phyloP scores from a whole-genome alignment of 2,888 invertebrate species.

The Tipula unca region DNA sequence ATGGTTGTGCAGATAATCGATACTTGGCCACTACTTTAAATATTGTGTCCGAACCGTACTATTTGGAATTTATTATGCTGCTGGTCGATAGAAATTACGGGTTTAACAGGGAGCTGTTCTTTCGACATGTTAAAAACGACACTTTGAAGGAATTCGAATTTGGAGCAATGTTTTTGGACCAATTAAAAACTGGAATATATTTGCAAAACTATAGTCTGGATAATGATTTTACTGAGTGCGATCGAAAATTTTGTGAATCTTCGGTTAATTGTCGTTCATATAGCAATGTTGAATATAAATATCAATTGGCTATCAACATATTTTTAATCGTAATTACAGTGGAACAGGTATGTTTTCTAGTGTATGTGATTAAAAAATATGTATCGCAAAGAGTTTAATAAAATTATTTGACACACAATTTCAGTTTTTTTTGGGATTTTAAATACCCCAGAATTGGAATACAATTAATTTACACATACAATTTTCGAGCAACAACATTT shows the following conservation, averaged over 20 bases:
- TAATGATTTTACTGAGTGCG: background rate
- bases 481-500: too few species aligned
- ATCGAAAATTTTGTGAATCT: background rate
- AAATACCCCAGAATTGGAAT: too few species aligned
- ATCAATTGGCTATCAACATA: background rate
- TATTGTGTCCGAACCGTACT: background rate
- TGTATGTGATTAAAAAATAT: too few species aligned
- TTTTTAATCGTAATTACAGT: background rate
- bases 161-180: background rate
- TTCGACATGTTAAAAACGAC: background rate
- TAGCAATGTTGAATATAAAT: background rate
- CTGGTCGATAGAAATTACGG: background rate
- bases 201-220: background rate
- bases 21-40: background rate
- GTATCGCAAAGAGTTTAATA: too few species aligned
- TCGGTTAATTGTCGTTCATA: background rate
- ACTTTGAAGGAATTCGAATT: background rate
- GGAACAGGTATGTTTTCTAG: background rate
- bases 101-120: background rate
- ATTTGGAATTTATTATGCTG: background rate
- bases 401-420: too few species aligned
- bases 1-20: background rate
- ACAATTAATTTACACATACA: too few species aligned
- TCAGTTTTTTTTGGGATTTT: too few species aligned
- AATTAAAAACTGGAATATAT: background rate